Evolutionary conservation across 2,888 invertebrate genomes (phyloP).

Genomic region (Crepidodera aurea): DNA sequence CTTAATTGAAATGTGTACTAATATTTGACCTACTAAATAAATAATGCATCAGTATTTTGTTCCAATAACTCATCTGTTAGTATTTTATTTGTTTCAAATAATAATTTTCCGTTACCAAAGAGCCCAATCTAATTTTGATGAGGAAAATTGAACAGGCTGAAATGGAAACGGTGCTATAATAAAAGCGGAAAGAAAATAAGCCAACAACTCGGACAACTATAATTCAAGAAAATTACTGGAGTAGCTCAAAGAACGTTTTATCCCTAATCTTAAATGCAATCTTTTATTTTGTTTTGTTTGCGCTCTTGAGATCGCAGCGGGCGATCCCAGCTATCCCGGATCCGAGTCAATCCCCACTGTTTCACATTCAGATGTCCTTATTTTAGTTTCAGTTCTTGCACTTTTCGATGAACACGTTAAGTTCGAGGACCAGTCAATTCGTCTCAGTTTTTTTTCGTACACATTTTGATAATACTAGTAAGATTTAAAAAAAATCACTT

Average conservation of each 20-base stretch:
- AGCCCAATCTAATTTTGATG: slow-evolving; percentile 14
- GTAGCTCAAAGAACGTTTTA: slow-evolving; percentile 52
- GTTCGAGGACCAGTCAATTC: slow-evolving; percentile 15
- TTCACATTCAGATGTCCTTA: slow-evolving; percentile 42
- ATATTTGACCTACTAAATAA: too few relatives aligned
- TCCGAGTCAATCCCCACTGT: slow-evolving; percentile 44
- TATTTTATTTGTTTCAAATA: too few relatives aligned
- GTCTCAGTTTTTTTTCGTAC: slow-evolving; percentile 7
- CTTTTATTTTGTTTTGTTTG: slow-evolving; percentile 56
- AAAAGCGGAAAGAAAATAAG: slow-evolving; percentile 30
- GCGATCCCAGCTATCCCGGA: slow-evolving; percentile 41
- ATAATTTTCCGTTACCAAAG: too few relatives aligned
- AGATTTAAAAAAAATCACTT: background rate
- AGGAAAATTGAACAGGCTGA: slow-evolving; percentile 34
- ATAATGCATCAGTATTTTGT: too few relatives aligned
- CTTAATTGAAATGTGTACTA: too few relatives aligned
- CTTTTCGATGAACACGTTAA: slow-evolving; percentile 32
- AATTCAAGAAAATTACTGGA: slow-evolving; percentile 55
- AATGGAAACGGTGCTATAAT: slow-evolving; percentile 16
- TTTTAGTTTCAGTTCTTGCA: slow-evolving; percentile 40
- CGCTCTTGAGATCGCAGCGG: slow-evolving; percentile 25
- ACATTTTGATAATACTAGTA: background rate
- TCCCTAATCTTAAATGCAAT: slow-evolving; percentile 56
- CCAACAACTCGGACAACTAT: slow-evolving; percentile 50
- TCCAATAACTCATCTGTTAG: too few relatives aligned